These are phyloP conservation scores for Melanocharis versteri DNA, from an alignment of 2,113 vertebrate species.

Conservation along the genomic window DNA sequence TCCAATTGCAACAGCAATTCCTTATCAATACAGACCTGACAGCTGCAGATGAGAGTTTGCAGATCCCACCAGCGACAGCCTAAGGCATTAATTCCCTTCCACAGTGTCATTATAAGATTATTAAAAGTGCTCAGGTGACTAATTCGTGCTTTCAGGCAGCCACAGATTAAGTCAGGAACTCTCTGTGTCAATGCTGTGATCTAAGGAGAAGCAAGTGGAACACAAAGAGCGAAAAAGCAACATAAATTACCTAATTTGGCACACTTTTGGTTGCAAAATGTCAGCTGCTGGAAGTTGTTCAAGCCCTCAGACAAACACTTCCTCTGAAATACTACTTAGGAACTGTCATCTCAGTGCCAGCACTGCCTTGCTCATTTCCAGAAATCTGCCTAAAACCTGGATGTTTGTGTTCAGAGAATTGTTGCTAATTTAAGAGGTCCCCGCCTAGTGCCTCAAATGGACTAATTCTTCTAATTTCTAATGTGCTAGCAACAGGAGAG, in stretches of 20 bases:
- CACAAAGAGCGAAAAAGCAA: neutral
- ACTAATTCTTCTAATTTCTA: neutral
- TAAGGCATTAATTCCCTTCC: neutral
- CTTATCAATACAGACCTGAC: neutral
- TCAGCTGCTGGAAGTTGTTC: neutral
- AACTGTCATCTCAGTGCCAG: neutral
- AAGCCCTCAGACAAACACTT: neutral
- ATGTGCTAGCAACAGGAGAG: neutral
- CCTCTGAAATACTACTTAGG: neutral
- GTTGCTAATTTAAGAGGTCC: slow-evolving; percentile 10
- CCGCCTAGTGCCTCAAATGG: neutral
- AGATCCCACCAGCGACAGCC: neutral
- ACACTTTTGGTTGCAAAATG: neutral
- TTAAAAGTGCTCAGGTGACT: neutral
- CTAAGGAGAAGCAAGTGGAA: neutral
- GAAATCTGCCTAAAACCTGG: neutral
- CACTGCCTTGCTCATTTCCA: slow-evolving; percentile 9
- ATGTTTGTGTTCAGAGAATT: neutral
- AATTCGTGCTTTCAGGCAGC: neutral
- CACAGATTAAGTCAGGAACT: neutral
- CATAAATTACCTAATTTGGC: neutral
- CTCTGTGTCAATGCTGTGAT: neutral
- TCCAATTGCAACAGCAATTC: neutral
- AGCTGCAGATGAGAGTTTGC: neutral
- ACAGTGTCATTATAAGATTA: neutral